Conservation (phyloP, 1,140 invertebrate genomes). For the Pinna nobilis region DNA sequence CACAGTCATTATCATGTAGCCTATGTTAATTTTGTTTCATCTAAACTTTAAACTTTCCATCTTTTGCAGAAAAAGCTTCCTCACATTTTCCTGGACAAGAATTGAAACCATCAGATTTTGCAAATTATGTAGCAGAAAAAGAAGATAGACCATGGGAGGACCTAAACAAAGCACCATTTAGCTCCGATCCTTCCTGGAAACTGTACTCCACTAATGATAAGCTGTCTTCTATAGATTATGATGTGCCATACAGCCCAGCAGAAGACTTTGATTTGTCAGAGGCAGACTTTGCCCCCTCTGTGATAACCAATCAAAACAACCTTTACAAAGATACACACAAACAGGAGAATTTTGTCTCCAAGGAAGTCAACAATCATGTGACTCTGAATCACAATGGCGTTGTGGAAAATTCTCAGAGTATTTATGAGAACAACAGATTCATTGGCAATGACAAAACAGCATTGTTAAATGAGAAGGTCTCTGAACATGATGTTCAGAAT, state of each 20-base stretch:
- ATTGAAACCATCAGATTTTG: slow-evolving; percentile 56
- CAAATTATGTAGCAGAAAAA: slow-evolving; percentile 56
- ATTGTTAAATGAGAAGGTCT: not conserved
- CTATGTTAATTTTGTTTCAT: no score
- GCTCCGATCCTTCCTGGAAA: slow-evolving; percentile 3
- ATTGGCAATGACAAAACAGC: not conserved
- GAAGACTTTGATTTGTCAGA: slow-evolving; percentile 63
- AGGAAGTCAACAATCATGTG: not conserved
- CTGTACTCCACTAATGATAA: not conserved
- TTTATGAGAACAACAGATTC: not conserved
- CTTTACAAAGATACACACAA: not conserved
- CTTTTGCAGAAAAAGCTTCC: slow-evolving; percentile 60
- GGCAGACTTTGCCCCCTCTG: slow-evolving; percentile 60
- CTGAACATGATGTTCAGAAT: not conserved
- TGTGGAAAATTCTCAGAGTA: no score
- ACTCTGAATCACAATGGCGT: not conserved
- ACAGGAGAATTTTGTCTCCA: not conserved
- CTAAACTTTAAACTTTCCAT: no score
- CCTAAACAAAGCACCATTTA: slow-evolving; percentile 30
- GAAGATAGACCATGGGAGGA: slow-evolving; percentile 59
- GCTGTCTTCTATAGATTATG: slow-evolving; percentile 46
- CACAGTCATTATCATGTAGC: no score
- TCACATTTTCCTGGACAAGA: slow-evolving; percentile 29
- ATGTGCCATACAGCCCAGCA: slow-evolving; percentile 61
- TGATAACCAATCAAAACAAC: no score